Conservation (phyloP, 2,113 vertebrate genomes). For the Progne subis region DNA sequence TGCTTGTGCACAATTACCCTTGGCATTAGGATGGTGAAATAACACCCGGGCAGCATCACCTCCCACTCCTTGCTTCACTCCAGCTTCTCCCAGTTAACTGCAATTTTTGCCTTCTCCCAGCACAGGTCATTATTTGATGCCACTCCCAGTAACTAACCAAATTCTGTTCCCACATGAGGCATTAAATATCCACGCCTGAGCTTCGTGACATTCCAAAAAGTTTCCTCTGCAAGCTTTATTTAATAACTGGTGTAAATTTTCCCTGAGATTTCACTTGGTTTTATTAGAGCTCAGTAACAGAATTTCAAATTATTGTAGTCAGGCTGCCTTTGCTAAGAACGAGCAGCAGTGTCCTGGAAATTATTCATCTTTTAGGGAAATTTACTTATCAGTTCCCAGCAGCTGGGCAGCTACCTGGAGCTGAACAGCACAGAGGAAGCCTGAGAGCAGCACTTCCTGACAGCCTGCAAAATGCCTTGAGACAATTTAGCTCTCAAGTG, state of each 20-base stretch:
- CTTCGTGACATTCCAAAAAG: background rate
- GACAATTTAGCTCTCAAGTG: background rate
- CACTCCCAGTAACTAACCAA: background rate
- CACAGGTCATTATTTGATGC: background rate
- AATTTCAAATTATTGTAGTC: background rate
- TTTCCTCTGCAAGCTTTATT: background rate
- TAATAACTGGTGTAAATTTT: background rate
- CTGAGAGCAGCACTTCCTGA: background rate
- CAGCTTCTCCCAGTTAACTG: background rate
- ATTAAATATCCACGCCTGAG: background rate
- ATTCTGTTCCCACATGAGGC: background rate
- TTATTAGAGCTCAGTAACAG: background rate
- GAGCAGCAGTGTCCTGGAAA: background rate
- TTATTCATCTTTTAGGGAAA: background rate
- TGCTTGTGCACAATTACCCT: background rate
- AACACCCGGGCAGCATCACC: background rate
- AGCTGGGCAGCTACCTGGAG: background rate
- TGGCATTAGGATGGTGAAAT: background rate
- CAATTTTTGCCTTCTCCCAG: background rate
- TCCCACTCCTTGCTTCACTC: background rate
- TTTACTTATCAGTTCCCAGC: background rate
- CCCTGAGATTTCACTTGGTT: background rate
- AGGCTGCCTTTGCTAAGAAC: background rate
- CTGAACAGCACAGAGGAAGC: background rate
- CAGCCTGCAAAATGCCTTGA: background rate